Percentiles rank a stretch among this genome's conserved stretches.
Evolutionary conservation across 2,888 invertebrate species (phyloP).

Genomic region (Marasmarcha lunaedactyla): DNA sequence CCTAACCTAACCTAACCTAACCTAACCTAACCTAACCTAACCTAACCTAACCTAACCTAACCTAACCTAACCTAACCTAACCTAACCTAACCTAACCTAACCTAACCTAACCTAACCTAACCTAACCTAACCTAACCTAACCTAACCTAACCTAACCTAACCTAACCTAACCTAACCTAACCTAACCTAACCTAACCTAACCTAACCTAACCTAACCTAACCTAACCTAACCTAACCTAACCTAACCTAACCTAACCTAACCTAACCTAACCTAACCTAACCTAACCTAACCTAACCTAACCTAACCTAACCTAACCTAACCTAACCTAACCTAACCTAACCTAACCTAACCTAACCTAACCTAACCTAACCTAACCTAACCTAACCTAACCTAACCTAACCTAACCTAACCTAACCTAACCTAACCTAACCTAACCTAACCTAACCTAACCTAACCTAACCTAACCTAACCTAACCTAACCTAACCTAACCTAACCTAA

Average conservation of each 20-base stretch:
- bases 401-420: slow-evolving; percentile 2
- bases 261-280: slow-evolving; percentile 8
- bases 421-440: slow-evolving; percentile 2
- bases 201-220: slow-evolving; percentile 11
- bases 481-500: slow-evolving; percentile 2
- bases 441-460: slow-evolving; percentile 2
- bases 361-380: slow-evolving; percentile 2
- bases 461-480: slow-evolving; percentile 2
- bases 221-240: slow-evolving; percentile 11
- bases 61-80: slow-evolving; percentile 15
- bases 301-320: slow-evolving; percentile 8
- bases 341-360: slow-evolving; percentile 2
- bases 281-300: slow-evolving; percentile 11
- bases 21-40: slow-evolving; percentile 12
- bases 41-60: slow-evolving; percentile 12
- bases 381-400: slow-evolving; percentile 2
- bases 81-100: slow-evolving; percentile 15
- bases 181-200: slow-evolving; percentile 10
- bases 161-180: slow-evolving; percentile 13
- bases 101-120: slow-evolving; percentile 13
- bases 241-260: slow-evolving; percentile 9
- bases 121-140: slow-evolving; percentile 11
- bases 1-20: slow-evolving; percentile 14
- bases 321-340: slow-evolving; percentile 5
- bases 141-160: slow-evolving; percentile 12